Base-by-base conservation (phyloP, 2,113 vertebrate genomes). In the Spea multiplicata region DNA sequence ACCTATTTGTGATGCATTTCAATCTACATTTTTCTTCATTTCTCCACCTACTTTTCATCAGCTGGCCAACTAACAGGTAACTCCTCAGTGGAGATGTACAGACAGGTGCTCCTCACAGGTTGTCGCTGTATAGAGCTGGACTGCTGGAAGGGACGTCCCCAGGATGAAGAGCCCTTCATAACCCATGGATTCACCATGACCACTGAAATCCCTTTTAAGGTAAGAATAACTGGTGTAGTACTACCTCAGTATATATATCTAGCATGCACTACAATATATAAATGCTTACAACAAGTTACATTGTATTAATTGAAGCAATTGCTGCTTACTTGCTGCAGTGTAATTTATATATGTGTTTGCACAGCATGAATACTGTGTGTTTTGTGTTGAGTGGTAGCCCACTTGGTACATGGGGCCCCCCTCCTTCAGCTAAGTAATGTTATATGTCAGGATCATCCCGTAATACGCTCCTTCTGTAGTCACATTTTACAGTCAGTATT, bases 131-230 rank as follows among this genome's bases (percentile, higher is more conserved):
- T 97, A 4, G 95, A 97, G 86, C 89, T 96, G 82, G 95, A 96
- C 75, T 96, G 95, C 84, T 97, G 95, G 95, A 95, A 96, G 75
- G 95, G 95, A 9, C 92, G 93, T 3, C 92, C 90, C 0, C 91
- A 87, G 0, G 95, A 97, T 4, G 95, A 97, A 81, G 95, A 97
- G 69, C 95, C 95, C 2, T 92, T 95, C 86, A 97, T 97, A 85
- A 97, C 95, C 0, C 95, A 97, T 0, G 95, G 95, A 8, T 97
- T 96, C 88, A 97, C 95, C 81, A 97, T 97, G 95, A 97, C 95
- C 75, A 97, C 95, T 0, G 95, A 97, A 87, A 95, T 97, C 81
- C 86, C 94, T 0, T 95, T 95, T 73, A 94, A 93, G 91, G 94
- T 94, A 69, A 16, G 9, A 8, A 30, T 14, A 46, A 6, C 50